Percentiles rank a stretch among this genome's conserved stretches.
Evolutionary conservation across 2,113 vertebrate genomes (phyloP).

Genomic region (Struthidea cinerea): DNA sequence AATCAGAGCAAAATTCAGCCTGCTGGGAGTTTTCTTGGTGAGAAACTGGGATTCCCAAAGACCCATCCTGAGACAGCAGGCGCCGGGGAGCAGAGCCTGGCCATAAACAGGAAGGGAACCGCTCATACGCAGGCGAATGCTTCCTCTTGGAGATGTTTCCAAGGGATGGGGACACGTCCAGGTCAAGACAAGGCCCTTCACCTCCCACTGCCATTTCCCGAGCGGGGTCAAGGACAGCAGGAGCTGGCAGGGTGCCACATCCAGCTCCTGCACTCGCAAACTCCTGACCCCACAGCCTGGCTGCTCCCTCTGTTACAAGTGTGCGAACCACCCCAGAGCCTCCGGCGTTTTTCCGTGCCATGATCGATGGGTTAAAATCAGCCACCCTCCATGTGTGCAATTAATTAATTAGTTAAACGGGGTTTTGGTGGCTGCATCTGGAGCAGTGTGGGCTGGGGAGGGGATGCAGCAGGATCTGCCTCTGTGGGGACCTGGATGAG

Average conservation of each 20-base stretch:
- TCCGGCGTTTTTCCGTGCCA: not conserved
- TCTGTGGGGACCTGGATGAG: not conserved
- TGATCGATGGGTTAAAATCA: not conserved
- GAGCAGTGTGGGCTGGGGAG: fast-evolving
- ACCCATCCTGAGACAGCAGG: not conserved
- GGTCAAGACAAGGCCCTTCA: not conserved
- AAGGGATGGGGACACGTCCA: not conserved
- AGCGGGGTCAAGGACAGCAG: not conserved
- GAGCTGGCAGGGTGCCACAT: not conserved
- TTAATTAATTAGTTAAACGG: not conserved
- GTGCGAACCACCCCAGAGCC: not conserved
- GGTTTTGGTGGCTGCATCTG: not conserved
- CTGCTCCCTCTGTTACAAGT: not conserved
- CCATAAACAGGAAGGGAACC: slow-evolving; percentile 25
- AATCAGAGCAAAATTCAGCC: not conserved
- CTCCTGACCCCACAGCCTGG: not conserved
- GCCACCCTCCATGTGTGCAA: not conserved
- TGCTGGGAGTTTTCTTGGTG: not conserved
- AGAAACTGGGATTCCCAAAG: not conserved
- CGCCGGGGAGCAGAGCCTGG: not conserved
- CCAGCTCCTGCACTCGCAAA: not conserved
- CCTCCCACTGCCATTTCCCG: not conserved
- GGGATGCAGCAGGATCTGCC: not conserved
- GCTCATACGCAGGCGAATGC: not conserved
- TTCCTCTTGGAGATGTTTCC: not conserved